Evolutionary conservation across 2,113 vertebrate genomes (phyloP).

Genomic region (Bufo gargarizans): DNA sequence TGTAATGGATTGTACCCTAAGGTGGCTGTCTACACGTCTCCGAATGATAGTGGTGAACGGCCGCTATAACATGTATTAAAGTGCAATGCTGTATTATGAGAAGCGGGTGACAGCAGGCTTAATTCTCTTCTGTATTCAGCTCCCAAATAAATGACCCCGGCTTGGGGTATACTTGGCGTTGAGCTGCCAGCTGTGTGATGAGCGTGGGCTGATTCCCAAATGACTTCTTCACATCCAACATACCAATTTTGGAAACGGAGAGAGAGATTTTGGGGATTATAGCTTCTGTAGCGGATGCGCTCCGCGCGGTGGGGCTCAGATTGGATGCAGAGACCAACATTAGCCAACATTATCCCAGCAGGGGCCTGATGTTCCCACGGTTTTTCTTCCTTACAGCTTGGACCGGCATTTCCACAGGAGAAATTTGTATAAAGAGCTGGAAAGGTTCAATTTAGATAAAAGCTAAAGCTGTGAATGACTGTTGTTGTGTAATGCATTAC

Average conservation of each 20-base stretch:
- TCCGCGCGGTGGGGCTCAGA: constrained; percentile 36
- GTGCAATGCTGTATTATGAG: constrained; percentile 21
- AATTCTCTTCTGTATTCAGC: constrained; percentile 33
- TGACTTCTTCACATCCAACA: constrained; percentile 43
- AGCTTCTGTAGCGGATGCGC: constrained; percentile 24
- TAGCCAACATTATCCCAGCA: constrained; percentile 52
- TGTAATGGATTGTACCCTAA: not conserved
- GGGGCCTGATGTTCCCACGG: constrained; percentile 38
- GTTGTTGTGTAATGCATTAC: constrained; percentile 32
- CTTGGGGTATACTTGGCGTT: constrained; percentile 34
- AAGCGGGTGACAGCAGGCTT: constrained; percentile 19
- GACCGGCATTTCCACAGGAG: constrained; percentile 38
- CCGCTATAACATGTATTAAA: constrained; percentile 36
- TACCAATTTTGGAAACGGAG: constrained; percentile 50
- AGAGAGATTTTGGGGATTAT: constrained; percentile 52
- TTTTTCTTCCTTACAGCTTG: constrained; percentile 23
- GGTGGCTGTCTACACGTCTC: constrained; percentile 1
- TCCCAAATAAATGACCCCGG: constrained; percentile 31
- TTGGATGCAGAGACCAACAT: constrained; percentile 52
- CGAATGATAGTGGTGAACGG: not conserved
- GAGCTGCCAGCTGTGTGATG: constrained; percentile 47
- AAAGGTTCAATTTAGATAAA: constrained; percentile 56
- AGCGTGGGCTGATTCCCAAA: constrained; percentile 50
- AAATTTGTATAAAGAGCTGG: constrained; percentile 51
- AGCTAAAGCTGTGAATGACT: constrained; percentile 50